Evolutionary conservation across 2,113 vertebrate species (phyloP).

Genomic region (Colaptes auratus): DNA sequence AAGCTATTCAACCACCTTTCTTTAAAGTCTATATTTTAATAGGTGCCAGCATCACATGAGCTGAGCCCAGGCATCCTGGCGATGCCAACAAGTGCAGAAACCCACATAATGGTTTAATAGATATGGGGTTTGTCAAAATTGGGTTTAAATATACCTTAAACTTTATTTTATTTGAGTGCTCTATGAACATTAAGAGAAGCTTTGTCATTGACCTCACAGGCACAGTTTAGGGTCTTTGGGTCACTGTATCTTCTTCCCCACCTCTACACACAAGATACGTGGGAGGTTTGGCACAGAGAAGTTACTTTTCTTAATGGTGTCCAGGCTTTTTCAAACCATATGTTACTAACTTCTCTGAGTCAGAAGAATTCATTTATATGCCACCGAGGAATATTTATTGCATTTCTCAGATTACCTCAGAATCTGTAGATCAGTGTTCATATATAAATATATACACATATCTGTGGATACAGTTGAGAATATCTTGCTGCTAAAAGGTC

Average conservation of each 20-base stretch:
- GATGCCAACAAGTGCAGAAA: not conserved
- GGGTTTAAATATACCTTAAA: not conserved
- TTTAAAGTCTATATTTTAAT: slow-evolving; percentile 7
- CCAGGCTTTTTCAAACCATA: slow-evolving; percentile 33
- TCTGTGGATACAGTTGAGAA: not conserved
- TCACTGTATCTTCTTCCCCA: not conserved
- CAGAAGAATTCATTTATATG: slow-evolving; percentile 35
- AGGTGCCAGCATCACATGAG: not conserved
- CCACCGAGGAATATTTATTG: slow-evolving; percentile 28
- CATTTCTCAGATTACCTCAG: slow-evolving; percentile 19
- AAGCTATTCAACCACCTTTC: slow-evolving; percentile 1
- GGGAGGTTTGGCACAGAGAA: not conserved
- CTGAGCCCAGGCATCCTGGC: not conserved
- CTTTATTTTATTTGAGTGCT: not conserved
- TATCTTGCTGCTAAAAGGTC: not conserved
- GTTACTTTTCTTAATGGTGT: slow-evolving; percentile 2
- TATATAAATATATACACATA: rapidly evolving
- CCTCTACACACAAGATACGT: not conserved
- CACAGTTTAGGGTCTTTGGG: not conserved
- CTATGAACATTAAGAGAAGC: not conserved
- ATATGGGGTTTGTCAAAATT: not conserved
- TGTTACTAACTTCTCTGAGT: slow-evolving; percentile 32
- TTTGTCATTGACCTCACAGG: not conserved
- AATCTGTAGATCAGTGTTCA: not conserved
- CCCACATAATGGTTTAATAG: not conserved